Evolutionary conservation across 2,113 vertebrate genomes (phyloP).

Genomic region (Centropus unirufus): DNA sequence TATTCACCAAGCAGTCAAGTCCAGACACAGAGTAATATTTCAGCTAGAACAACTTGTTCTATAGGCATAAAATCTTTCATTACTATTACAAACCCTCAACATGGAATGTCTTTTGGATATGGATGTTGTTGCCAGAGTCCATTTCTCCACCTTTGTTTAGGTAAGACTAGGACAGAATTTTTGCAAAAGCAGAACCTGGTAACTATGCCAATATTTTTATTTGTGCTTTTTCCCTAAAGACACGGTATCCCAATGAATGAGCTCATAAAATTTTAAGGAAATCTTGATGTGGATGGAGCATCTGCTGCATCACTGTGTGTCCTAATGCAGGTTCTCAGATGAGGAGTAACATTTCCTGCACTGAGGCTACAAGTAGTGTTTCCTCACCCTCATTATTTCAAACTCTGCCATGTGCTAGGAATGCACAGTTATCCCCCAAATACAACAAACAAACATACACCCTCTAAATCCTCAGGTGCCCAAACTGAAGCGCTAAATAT

Average conservation of each 20-base stretch:
- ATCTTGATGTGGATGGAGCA: background rate
- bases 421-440: background rate
- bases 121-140: background rate
- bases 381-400: background rate
- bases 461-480: background rate
- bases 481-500: background rate
- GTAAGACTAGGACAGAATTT: background rate
- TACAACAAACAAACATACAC: background rate
- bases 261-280: background rate
- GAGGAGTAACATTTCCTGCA: background rate
- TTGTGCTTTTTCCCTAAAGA: background rate
- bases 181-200: background rate
- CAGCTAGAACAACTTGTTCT: background rate
- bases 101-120: background rate
- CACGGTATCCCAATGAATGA: background rate
- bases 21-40: background rate
- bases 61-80: background rate
- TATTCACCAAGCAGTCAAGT: background rate
- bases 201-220: background rate
- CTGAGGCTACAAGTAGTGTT: background rate
- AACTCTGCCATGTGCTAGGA: background rate
- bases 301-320: background rate
- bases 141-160: background rate
- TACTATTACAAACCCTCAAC: background rate
- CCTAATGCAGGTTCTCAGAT: background rate